Evolutionary conservation across 1,140 invertebrate genomes (phyloP), one percentile per base, ranked within the genome.

Genomic region (Stegodyphus dumicola): DNA sequence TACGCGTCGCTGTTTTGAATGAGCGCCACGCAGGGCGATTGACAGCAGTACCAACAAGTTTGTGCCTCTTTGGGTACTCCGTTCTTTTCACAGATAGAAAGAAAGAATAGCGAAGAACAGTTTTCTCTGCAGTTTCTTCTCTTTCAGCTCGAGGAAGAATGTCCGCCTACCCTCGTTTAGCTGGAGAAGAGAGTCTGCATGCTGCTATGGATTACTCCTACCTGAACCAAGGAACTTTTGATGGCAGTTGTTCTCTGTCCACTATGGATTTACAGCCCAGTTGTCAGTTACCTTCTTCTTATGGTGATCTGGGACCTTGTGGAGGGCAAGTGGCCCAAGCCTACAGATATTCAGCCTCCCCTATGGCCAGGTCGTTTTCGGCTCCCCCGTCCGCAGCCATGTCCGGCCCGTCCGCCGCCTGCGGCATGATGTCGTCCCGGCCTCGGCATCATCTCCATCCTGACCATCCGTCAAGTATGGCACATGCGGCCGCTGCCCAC

Each of bases 281-380:
- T 88, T 91, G 90, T 74, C 90, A 89, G 67, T 94, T 94, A 91
- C 94, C 94, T 56, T 95, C 94, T 89, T 93, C 94, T 7, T 96
- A 96, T 91, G 94, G 94, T 48, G 95, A 96, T 90, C 92, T 95
- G 86, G 94, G 95, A 49, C 95, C 95, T 15, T 96, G 95, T 90
- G 95, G 94, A 67, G 95, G 96, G 91, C 96, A 96, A 94, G 33
- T 33, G 33, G 94, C 15, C 10, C 94, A 53, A 18, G 54, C 54
- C 67, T 94, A 89, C 53, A 48, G 67, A 48, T 80, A 80, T 49
- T 60, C 53, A 13, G n/a, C 52, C 51, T 70, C 77, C 15, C 67
- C 70, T 7, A 70, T 73, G 70, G 67, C 78, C 56, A n/a, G 78
- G n/a, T 80, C 78, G 7, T 80, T 71, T 15, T 71, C 78, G 17